Base-by-base conservation (phyloP, 2,797 vertebrate species). In the Rhinatrema bivittatum region DNA sequence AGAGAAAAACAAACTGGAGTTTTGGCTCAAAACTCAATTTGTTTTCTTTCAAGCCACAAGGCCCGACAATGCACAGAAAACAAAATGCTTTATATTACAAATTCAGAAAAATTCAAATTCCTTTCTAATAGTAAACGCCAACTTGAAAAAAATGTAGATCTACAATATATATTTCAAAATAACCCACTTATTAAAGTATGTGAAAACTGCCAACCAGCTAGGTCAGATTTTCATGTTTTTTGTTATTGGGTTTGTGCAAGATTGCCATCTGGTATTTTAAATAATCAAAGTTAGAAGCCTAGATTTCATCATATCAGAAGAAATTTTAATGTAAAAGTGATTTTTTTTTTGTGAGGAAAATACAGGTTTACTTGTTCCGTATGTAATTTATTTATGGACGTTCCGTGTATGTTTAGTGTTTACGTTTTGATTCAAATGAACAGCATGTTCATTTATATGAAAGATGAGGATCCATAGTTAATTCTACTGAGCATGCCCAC, bases 351-450 rank as follows among this genome's bases (percentile, higher is more conserved):
- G 28, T 19, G 74, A 73, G 35, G 22, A 87, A 81, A 84, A 83
- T 82, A 73, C 82, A 61, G 60, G 60, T 81, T 78, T 79, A 85
- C 73, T 65, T 56, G 86, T 92, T 73, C 74, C 63, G 46, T 73
- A 78, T 71, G 78, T 86, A 76, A 86, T 93, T 96, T 87, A 91
- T 93, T 91, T 92, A 90, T 88, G 76, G 62, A 81, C 72, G 75
- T 84, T 72, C 45, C 65, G 71, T 76, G 64, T 60, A 66, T 89
- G 87, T 82, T 87, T 74, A 89, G 79, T 72, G 80, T 74, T 84
- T 82, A 82, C 65, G 79, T 89, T 91, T 91, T 86, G 81, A 82
- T 89, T 88, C 72, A 68, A 75, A 87, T 66, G 72, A 82, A 79
- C 78, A 68, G 89, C 86, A 87, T 87, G 89, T 87, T 83, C 80